phyloP scores from a whole-genome alignment of 1,140 invertebrate genomes.

The Caenorhabditis elegans region WBcel235 BX284606.5:7274001-7274500 shows the following conservation, averaged over 20 bases:
- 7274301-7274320: background rate
- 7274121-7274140: slow-evolving; percentile 25
- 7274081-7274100: slow-evolving; percentile 21
- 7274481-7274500: slow-evolving; percentile 6
- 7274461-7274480: background rate
- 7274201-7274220: too few relatives aligned
- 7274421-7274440: background rate
- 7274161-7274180: background rate
- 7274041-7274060: slow-evolving; percentile 1
- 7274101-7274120: slow-evolving; percentile 22
- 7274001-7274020: slow-evolving; percentile 25
- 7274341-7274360: background rate
- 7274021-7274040: slow-evolving; percentile 4
- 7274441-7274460: background rate
- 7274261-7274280: too few relatives aligned
- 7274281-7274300: background rate
- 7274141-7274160: slow-evolving; percentile 21
- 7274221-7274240: too few relatives aligned
- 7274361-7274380: slow-evolving; percentile 4
- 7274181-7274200: too few relatives aligned
- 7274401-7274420: background rate
- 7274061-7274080: slow-evolving; percentile 15
- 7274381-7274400: slow-evolving; percentile 2
- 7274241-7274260: too few relatives aligned
- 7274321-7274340: slow-evolving; percentile 13